Base-by-base conservation (phyloP, 2,113 vertebrate genomes). In the Sebastes fasciatus region DNA sequence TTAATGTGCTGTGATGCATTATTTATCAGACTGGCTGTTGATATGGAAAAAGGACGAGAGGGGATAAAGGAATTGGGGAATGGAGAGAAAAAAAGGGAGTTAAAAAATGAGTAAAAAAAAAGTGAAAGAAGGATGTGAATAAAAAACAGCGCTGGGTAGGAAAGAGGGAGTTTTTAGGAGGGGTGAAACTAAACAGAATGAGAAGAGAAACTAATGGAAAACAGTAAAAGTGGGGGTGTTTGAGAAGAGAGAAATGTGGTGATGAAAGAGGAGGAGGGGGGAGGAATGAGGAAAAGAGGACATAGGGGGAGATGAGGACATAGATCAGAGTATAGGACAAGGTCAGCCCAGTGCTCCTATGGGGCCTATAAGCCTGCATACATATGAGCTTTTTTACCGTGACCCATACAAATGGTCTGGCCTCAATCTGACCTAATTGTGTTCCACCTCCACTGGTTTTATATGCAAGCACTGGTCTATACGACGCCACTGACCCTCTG, bases 1-100 rank as follows among this genome's bases (percentile, higher is more conserved):
- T 94, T 94, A 95, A 95, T 95, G 94, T 85, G 89, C 90, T 86
- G 88, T 75, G 89, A 93, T 96, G 94, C 93, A 95, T 96, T 95
- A 95, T 95, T 96, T 95, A 94, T 93, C 86, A 93, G 88, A 86
- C 87, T 91, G 89, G 88, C 92, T 93, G 93, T 94, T 95, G 94
- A 94, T 94, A 93, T 90, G 87, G 88, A 89, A 88, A 85, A 92
- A 86, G 73, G 74, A 85, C 71, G 43, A 83, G 84, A 54, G 82
- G 62, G 80, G 67, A 83, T 86, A 83, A 79, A 84, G 72, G 75
- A 86, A 86, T 84, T 61, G 74, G 74, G 72, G 71, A 82, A 69
- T 51, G 75, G 65, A 46, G 46, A 45, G 16, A n/a, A 63, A 69
- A 79, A 70, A 61, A 72, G 68, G 43, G 68, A 74, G 76, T 88